phyloP scores from a whole-genome alignment of 1,140 invertebrate species.

The Drosophila bocki region DNA sequence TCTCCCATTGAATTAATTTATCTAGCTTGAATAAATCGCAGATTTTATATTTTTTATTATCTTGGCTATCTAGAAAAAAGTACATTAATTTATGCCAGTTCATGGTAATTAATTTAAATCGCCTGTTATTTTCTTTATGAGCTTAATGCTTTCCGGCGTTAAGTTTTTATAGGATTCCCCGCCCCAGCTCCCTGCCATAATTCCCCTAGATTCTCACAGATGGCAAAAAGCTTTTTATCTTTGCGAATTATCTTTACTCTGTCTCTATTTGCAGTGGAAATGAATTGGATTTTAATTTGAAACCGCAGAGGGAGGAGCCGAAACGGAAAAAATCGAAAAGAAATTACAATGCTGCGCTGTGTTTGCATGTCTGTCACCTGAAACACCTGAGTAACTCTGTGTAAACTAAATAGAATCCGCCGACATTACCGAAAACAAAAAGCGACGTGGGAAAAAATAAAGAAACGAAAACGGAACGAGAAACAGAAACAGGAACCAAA shows the following conservation, averaged over 20 bases:
- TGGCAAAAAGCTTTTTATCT: slow-evolving; percentile 8
- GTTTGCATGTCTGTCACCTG: slow-evolving; percentile 52
- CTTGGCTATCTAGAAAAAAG: not conserved
- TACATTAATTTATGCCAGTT: slow-evolving; percentile 1
- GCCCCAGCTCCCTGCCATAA: not conserved
- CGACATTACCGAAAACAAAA: slow-evolving; percentile 46
- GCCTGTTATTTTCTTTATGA: slow-evolving; percentile 20
- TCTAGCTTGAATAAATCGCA: slow-evolving; percentile 6
- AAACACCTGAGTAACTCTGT: slow-evolving; percentile 24
- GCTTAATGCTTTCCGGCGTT: slow-evolving; percentile 16
- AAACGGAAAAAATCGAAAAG: slow-evolving; percentile 30
- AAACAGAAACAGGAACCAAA: slow-evolving; percentile 44
- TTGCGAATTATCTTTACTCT: slow-evolving; percentile 12
- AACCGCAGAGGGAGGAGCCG: slow-evolving; percentile 20
- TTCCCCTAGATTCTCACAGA: slow-evolving; percentile 1
- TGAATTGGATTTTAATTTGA: slow-evolving; percentile 58
- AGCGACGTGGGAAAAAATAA: slow-evolving; percentile 1
- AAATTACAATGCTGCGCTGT: slow-evolving; percentile 44
- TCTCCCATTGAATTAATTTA: slow-evolving; percentile 14
- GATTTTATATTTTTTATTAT: slow-evolving; percentile 9
- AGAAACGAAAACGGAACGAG: slow-evolving; percentile 10
- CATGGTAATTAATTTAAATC: slow-evolving; percentile 35
- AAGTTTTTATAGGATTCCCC: slow-evolving; percentile 6
- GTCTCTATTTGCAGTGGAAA: slow-evolving; percentile 49
- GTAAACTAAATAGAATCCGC: slow-evolving; percentile 55